A percentile compares a stretch with the other conserved stretches of the same genome.
These are phyloP conservation scores for Agelaius phoeniceus DNA, from an alignment of 2,113 vertebrate species.

Conservation along the genomic window DNA sequence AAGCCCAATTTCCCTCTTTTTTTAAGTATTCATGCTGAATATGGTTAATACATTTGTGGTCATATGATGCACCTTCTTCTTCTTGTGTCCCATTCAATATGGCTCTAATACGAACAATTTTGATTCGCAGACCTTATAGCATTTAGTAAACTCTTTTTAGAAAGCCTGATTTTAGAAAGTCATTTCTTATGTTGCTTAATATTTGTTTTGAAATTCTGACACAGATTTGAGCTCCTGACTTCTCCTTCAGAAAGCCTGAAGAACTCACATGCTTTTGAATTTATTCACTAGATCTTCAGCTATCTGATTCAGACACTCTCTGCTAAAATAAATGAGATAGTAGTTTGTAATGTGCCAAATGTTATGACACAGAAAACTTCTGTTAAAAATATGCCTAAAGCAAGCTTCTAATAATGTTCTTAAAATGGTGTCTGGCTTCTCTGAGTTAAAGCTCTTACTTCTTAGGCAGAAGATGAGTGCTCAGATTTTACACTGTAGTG, in stretches of 20 bases:
- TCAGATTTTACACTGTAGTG: not conserved
- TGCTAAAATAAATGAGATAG: not conserved
- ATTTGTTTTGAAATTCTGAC: not conserved
- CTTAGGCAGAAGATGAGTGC: not conserved
- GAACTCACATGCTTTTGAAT: not conserved
- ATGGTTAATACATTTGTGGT: not conserved
- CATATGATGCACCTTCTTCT: not conserved
- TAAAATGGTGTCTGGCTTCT: not conserved
- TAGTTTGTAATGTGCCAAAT: not conserved
- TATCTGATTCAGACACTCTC: not conserved
- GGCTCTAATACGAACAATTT: not conserved
- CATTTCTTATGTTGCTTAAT: not conserved
- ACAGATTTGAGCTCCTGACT: not conserved
- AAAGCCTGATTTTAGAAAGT: not conserved
- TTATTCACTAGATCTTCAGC: not conserved
- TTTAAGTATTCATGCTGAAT: not conserved
- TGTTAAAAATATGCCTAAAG: not conserved
- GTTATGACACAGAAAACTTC: not conserved
- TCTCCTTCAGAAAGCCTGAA: not conserved
- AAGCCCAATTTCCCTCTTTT: not conserved
- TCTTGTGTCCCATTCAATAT: not conserved
- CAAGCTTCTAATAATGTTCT: not conserved
- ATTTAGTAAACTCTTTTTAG: not conserved
- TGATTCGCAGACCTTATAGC: not conserved
- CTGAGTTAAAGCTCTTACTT: not conserved